A percentile compares a stretch with the other conserved stretches of the same genome.
phyloP scores from a whole-genome alignment of 2,797 vertebrate species.

The Sciaenops ocellatus region DNA sequence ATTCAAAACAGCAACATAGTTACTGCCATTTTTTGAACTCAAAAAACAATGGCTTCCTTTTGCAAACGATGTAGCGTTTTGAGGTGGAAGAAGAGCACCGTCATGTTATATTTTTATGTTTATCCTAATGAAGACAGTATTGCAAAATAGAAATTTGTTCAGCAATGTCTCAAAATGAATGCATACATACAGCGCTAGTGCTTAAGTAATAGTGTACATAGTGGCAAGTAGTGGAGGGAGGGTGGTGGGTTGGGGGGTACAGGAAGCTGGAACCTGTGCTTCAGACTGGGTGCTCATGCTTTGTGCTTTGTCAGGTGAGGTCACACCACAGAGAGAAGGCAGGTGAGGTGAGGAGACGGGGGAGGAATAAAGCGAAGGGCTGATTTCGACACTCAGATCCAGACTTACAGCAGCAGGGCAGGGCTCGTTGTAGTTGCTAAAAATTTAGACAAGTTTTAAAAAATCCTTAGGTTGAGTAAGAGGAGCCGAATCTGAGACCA shows the following conservation, averaged over 20 bases:
- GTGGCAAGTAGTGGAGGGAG: conserved; percentile 24
- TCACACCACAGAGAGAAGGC: conserved; percentile 67
- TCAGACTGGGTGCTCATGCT: conserved; percentile 72
- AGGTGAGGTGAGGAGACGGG: conserved; percentile 47
- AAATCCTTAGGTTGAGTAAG: background rate
- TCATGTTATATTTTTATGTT: background rate
- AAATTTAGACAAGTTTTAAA: background rate
- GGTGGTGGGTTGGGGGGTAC: conserved; percentile 27
- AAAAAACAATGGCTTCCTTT: conserved; percentile 10
- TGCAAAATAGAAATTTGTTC: background rate
- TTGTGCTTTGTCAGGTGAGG: conserved; percentile 64
- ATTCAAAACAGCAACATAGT: background rate
- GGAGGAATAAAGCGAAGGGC: conserved; percentile 36
- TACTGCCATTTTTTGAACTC: background rate
- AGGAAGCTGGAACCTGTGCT: conserved; percentile 45
- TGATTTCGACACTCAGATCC: conserved; percentile 30
- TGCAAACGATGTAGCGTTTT: background rate
- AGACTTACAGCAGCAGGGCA: conserved; percentile 14
- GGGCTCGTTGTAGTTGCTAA: background rate
- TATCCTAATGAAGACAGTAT: background rate
- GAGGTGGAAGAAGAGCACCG: background rate
- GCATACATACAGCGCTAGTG: conserved; percentile 12
- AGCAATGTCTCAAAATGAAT: background rate
- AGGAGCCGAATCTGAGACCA: conserved; percentile 19
- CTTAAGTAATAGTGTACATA: conserved; percentile 1